These are phyloP conservation scores for Hybognathus amarus DNA, from an alignment of 2,797 vertebrate genomes.

Conservation along the genomic window DNA sequence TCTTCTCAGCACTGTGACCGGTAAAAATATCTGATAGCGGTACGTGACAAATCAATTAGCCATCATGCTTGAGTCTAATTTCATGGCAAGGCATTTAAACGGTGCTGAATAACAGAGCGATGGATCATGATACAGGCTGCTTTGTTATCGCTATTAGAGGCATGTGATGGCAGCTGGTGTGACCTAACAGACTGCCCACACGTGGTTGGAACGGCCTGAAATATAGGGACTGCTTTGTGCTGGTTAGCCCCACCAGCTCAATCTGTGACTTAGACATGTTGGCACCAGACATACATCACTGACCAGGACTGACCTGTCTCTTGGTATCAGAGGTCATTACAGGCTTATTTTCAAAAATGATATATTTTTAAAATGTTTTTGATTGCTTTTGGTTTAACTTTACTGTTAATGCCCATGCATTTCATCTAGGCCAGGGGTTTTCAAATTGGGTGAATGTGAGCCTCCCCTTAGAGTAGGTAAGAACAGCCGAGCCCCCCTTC, in stretches of 20 bases:
- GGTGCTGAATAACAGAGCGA: background rate
- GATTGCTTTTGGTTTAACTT: background rate
- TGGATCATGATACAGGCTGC: slow-evolving; percentile 8
- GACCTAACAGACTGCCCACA: slow-evolving; percentile 55
- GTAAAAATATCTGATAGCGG: background rate
- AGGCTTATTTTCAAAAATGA: background rate
- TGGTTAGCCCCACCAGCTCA: slow-evolving; percentile 59
- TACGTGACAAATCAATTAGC: background rate
- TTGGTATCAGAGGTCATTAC: background rate
- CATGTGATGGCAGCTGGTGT: slow-evolving; percentile 54
- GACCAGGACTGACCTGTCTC: slow-evolving; percentile 9
- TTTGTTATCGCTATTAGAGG: slow-evolving; percentile 31
- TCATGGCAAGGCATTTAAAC: background rate
- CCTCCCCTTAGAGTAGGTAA: too few species aligned
- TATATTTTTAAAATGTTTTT: background rate
- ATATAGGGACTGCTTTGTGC: slow-evolving; percentile 75
- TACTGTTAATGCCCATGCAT: background rate
- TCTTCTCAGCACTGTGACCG: background rate
- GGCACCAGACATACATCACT: slow-evolving; percentile 11
- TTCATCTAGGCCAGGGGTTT: background rate
- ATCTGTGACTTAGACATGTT: slow-evolving; percentile 23
- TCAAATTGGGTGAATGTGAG: too few species aligned
- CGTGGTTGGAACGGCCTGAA: slow-evolving; percentile 34
- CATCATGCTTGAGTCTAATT: slow-evolving; percentile 1
- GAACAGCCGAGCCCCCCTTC: too few species aligned